A percentile compares a stretch with the other conserved stretches of the same genome.
Conservation (phyloP, 1,140 invertebrate species). For the Rhysida immarginata region DNA sequence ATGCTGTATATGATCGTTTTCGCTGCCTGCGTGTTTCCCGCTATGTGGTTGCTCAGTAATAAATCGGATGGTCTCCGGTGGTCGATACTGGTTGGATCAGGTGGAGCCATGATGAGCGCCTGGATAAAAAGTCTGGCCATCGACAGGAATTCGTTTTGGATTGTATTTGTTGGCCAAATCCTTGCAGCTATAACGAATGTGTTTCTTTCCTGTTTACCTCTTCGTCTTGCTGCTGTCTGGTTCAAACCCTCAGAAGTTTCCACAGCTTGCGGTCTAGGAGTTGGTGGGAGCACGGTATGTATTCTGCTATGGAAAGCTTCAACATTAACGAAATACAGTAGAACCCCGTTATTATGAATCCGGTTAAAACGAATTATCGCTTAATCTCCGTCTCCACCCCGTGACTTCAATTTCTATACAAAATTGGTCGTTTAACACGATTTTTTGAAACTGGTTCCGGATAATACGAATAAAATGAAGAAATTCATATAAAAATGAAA, state of each 20-base stretch:
- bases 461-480: no score
- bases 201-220: constrained; percentile 85
- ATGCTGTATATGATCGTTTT: no score
- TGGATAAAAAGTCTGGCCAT: constrained; percentile 85
- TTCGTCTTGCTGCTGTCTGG: constrained; percentile 88
- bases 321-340: no score
- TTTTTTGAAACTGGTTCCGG: no score
- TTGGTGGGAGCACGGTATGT: constrained; percentile 93
- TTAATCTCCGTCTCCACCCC: no score
- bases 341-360: no score
- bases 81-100: constrained; percentile 63
- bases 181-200: constrained; percentile 72
- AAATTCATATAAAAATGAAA: no score
- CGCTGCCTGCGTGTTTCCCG: constrained; percentile 92
- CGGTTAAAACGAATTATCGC: no score
- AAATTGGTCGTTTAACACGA: no score
- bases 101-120: constrained; percentile 73
- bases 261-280: constrained; percentile 89
- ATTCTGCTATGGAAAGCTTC: no score
- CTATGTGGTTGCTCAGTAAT: constrained; percentile 75
- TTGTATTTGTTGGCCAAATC: constrained; percentile 75
- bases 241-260: constrained; percentile 90
- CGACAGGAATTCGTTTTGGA: constrained; percentile 57
- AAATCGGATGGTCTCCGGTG: constrained; percentile 74
- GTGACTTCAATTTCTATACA: no score